Evolutionary conservation across 2,888 invertebrate genomes (phyloP), one percentile per base, ranked within the genome.

Genomic region (Philhelius pedissequus): DNA sequence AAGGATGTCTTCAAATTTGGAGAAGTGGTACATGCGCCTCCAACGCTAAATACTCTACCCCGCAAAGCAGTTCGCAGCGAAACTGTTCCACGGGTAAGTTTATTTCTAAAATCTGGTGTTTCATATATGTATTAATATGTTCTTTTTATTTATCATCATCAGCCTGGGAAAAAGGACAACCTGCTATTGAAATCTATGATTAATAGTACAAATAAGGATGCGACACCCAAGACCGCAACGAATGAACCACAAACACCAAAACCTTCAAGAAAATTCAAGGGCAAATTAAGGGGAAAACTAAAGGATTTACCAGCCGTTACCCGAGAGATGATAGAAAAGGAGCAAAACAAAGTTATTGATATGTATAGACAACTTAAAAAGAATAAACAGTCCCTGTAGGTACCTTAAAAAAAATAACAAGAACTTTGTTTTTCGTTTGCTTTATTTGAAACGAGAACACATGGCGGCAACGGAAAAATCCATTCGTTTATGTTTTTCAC

Each of bases 21-120:
- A 0, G 96, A 96, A 89, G 93, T 94, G 62, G 94, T 93, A 3
- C 94, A 95, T 90, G 95, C 93, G 64, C 96, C 97, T 71, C 96
- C 97, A 35, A 90, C 93, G 66, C 91, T 96, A 43, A 91, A 89
- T 45, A 89, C 92, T 3, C 89, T 91, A 62, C 94, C 95, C 1
- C 92, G 92, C 73, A 93, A 92, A 87, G 93, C 92, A 48, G 88
- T 89, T 56, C 92, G 91, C 66, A 88, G 87, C 58, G 90, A 90
- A 75, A 90, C 89, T 9, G 91, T 91, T 2, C 91, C 92, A 43
- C 90, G 93, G 82, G 93, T 92, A 87, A 90, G 89, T 76, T 86
- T n/a, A 3, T 30, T 54, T 20, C 0, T 20, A 6, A 7, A 3
- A 7, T 27, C 7, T 1, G 3, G 5, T 22, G 11, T 15, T 8